Percentiles rank a stretch among this genome's conserved stretches.
These are phyloP conservation scores for Rhynchotus rufescens DNA, from an alignment of 2,797 vertebrate genomes.

Conservation along the genomic window DNA sequence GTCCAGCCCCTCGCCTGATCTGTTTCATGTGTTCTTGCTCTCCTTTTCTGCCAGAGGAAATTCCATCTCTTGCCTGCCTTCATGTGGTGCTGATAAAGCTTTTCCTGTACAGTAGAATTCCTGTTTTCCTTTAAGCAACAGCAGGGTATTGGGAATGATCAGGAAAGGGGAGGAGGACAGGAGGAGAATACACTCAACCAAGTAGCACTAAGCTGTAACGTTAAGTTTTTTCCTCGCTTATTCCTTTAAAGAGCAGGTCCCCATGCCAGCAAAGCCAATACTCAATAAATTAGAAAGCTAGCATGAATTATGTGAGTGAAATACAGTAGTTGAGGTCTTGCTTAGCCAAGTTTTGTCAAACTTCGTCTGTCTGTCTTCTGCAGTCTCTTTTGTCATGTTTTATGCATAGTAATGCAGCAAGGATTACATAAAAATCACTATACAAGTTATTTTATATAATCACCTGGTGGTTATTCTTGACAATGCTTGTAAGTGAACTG, in stretches of 20 bases:
- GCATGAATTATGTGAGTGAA: not conserved
- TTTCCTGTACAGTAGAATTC: conserved; percentile 98
- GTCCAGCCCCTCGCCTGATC: conserved; percentile 78
- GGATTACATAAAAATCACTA: conserved; percentile 49
- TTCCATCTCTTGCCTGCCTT: conserved; percentile 96
- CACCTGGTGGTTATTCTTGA: conserved; percentile 56
- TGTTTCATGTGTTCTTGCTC: conserved; percentile 84
- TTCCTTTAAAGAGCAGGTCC: conserved; percentile 40
- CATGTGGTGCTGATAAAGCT: conserved; percentile 98
- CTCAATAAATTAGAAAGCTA: conserved; percentile 29
- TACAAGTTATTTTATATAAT: conserved; percentile 49
- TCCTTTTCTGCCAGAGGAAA: conserved; percentile 92
- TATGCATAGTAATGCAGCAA: conserved; percentile 34
- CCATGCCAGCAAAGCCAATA: not conserved
- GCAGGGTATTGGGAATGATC: conserved; percentile 88
- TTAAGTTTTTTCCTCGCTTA: conserved; percentile 65
- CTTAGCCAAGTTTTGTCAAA: conserved; percentile 40
- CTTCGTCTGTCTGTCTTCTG: conserved; percentile 5
- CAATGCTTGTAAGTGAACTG: conserved; percentile 29
- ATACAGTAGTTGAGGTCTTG: not conserved
- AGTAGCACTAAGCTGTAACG: conserved; percentile 69
- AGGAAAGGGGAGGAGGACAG: conserved; percentile 87
- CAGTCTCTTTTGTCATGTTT: conserved; percentile 38
- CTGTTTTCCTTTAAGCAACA: conserved; percentile 91
- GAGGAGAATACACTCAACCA: conserved; percentile 76